Conservation (phyloP, 2,888 invertebrate genomes). For the Ganaspis brasiliensis region DNA sequence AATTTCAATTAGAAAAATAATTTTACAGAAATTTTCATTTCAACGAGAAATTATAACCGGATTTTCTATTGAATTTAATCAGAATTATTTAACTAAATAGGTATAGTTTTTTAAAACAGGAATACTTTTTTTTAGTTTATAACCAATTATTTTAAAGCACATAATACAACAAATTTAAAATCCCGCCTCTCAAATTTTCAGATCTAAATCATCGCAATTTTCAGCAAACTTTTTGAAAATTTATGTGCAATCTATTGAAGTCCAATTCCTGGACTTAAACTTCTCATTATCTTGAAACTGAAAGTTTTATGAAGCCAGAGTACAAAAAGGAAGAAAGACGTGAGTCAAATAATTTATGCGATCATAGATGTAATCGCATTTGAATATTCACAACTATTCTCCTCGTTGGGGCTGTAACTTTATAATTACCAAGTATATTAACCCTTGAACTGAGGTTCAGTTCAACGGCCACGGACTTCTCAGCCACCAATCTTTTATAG, state of each 20-base stretch:
- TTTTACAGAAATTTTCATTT: too few relatives aligned
- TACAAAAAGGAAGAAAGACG: constrained; percentile 52
- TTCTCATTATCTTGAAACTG: constrained; percentile 55
- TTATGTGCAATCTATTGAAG: neutral
- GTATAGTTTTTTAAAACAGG: too few relatives aligned
- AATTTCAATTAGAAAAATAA: too few relatives aligned
- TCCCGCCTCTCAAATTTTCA: too few relatives aligned
- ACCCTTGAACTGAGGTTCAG: constrained; percentile 57
- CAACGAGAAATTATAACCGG: too few relatives aligned
- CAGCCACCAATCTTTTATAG: constrained; percentile 34
- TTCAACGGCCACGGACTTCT: constrained; percentile 9
- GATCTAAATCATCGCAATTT: too few relatives aligned
- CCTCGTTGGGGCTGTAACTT: constrained; percentile 71
- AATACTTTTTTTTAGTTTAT: too few relatives aligned
- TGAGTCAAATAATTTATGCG: constrained; percentile 71
- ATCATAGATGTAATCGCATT: constrained; percentile 76
- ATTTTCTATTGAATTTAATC: too few relatives aligned
- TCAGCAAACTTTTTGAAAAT: too few relatives aligned
- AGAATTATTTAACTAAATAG: too few relatives aligned
- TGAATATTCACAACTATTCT: constrained; percentile 77
- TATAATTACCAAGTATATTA: constrained; percentile 78
- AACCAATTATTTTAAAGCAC: too few relatives aligned
- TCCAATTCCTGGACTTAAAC: constrained; percentile 33
- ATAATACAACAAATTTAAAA: too few relatives aligned
- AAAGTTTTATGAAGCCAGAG: constrained; percentile 45